These are phyloP conservation scores for Microctenopoma stevenorrisi DNA, from an alignment of 2,797 vertebrate species.

Conservation along the genomic window DNA sequence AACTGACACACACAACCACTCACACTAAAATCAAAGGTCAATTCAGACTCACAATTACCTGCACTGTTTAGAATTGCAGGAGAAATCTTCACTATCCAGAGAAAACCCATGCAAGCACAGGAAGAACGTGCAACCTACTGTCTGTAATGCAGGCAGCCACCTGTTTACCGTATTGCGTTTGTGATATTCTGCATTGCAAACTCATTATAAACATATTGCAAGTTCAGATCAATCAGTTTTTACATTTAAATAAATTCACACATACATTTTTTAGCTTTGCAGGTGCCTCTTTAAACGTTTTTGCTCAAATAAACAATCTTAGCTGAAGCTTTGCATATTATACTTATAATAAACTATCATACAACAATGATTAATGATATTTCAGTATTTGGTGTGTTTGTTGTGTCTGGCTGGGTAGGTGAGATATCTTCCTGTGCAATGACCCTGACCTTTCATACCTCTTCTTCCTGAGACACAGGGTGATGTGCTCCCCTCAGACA, in stretches of 20 bases:
- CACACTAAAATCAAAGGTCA: too few species aligned
- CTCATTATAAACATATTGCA: not conserved
- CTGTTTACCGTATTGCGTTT: too few species aligned
- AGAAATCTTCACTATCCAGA: too few species aligned
- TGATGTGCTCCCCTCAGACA: slow-evolving; percentile 42
- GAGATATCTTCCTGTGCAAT: not conserved
- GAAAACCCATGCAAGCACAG: too few species aligned
- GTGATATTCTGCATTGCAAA: not conserved
- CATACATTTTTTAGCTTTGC: not conserved
- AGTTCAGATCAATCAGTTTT: too few species aligned
- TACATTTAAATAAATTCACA: slow-evolving; percentile 8
- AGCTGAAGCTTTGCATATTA: not conserved
- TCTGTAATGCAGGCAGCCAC: too few species aligned
- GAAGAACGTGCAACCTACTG: too few species aligned
- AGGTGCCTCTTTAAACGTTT: slow-evolving; percentile 11
- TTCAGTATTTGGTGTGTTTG: not conserved
- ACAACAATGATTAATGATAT: slow-evolving; percentile 1
- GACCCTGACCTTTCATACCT: slow-evolving; percentile 38
- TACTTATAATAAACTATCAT: slow-evolving; percentile 14
- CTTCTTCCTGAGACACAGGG: not conserved
- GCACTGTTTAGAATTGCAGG: too few species aligned
- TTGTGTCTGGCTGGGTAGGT: not conserved
- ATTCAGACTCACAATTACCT: too few species aligned
- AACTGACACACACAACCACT: too few species aligned
- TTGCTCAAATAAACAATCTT: too few species aligned